Evolutionary conservation across 2,888 invertebrate species (phyloP).

Genomic region (Belgica antarctica): DNA sequence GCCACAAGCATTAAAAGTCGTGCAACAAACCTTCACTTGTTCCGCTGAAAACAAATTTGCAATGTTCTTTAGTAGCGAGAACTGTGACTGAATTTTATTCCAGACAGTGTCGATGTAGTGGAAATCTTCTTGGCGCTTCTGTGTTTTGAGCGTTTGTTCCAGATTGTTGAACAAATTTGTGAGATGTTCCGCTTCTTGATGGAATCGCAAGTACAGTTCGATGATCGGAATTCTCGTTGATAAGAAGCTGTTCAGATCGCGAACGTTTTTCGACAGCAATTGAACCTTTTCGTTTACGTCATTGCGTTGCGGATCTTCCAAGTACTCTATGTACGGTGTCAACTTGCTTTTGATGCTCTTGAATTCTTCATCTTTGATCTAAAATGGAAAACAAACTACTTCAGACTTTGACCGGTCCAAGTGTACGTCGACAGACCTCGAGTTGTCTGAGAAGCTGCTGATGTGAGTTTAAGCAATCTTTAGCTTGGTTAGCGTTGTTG

Average conservation of each 20-base stretch:
- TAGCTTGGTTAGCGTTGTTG: conserved; percentile 63
- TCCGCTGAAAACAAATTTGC: conserved; percentile 68
- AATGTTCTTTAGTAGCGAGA: conserved; percentile 64
- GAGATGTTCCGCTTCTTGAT: conserved; percentile 66
- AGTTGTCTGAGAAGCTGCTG: conserved; percentile 71
- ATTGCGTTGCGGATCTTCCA: conserved; percentile 64
- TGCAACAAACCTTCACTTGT: conserved; percentile 57
- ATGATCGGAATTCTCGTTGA: conserved; percentile 66
- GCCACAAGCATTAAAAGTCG: neutral
- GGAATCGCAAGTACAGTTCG: conserved; percentile 69
- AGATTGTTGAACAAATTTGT: conserved; percentile 65
- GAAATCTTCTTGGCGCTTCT: conserved; percentile 60
- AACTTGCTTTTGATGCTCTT: conserved; percentile 64
- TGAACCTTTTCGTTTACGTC: conserved; percentile 65
- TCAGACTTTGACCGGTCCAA: neutral
- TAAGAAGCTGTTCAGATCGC: conserved; percentile 61
- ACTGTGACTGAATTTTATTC: conserved; percentile 63
- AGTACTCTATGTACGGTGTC: conserved; percentile 62
- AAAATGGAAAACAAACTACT: conserved; percentile 47
- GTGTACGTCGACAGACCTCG: conserved; percentile 57
- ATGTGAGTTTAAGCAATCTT: conserved; percentile 72
- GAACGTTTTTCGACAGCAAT: conserved; percentile 63
- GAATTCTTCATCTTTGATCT: conserved; percentile 68
- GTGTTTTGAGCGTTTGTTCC: conserved; percentile 60
- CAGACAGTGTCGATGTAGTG: conserved; percentile 56